Evolutionary conservation across 2,797 vertebrate species (phyloP), one percentile per base, ranked within the genome.

Genomic region (Aplochiton taeniatus): DNA sequence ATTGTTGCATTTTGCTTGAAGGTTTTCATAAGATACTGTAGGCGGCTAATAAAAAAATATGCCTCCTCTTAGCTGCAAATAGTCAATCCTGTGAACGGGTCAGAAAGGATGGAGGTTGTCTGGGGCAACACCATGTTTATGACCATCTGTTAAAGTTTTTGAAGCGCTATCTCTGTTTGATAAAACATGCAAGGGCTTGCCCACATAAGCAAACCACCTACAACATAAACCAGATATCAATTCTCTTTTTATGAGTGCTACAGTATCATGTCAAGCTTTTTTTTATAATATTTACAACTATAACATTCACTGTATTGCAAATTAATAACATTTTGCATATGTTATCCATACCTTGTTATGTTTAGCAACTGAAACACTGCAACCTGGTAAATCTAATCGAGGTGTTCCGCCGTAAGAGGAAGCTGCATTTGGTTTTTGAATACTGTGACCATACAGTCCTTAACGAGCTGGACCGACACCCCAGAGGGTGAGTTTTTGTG

Each of bases 401-500:
- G 51, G 97, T 98, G 76, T 99, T 98, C 76, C 85, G 96, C 18
- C 93, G 93, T 45, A 98, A 96, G 65, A 77, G 96, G 71, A 95
- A 92, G 70, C 94, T 99, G 20, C 97, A 98, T 81, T 87, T 98
- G 58, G 97, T 99, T 65, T 96, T 98, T 0, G 97, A 99, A 63
- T 98, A 96, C 87, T 99, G 97, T 0, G 95, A 97, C 76, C 95
- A 95, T 91, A 98, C 97, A 0, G 95, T 98, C 20, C 95, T 99
- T 48, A 94, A 96, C 0, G 95, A 99, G 83, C 86, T 99, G 87
- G 94, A 96, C 86, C 91, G 90, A 68, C 91, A 98, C 71, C 95
- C 95, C 7, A 77, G 78, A 72, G 96, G 97, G 97, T 98, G 83
- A 88, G 95, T 89, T 69, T 11, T n/a, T 31, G 31, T 31, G 31